Evolutionary conservation across 1,140 invertebrate genomes (phyloP).

Genomic region (Cataglyphis hispanica): DNA sequence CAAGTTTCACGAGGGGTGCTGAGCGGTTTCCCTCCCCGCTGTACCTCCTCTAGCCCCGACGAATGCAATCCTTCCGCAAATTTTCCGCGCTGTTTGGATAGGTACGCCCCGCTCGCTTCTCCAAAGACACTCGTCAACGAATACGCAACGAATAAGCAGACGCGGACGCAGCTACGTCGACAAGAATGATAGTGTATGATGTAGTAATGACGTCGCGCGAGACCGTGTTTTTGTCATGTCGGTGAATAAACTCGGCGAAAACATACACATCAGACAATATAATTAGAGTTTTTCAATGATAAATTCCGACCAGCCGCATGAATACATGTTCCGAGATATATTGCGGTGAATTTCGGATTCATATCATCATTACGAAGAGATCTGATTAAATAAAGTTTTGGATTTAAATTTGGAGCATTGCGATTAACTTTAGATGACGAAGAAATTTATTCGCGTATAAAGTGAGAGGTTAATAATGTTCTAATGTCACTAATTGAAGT

Average conservation of each 20-base stretch:
- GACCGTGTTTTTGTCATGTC: not conserved
- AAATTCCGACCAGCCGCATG: not conserved
- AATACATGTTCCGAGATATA: not conserved
- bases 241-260: constrained; percentile 3
- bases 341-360: not conserved
- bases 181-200: constrained; percentile 32
- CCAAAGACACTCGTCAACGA: constrained; percentile 69
- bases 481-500: not conserved
- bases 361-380: not conserved
- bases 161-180: not conserved
- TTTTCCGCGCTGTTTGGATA: constrained; percentile 72
- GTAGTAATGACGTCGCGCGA: constrained; percentile 28
- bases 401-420: not conserved
- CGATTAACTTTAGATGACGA: not conserved
- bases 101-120: constrained; percentile 59
- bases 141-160: constrained; percentile 14
- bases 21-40: not conserved
- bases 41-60: not conserved
- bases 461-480: constrained; percentile 1
- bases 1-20: constrained; percentile 17
- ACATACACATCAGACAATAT: not conserved
- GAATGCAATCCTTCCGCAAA: constrained; percentile 48
- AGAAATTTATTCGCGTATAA: not conserved
- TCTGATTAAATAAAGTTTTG: not conserved
- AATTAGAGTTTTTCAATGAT: not conserved